Percentiles rank a stretch among this genome's conserved stretches.
These are phyloP conservation scores for Cepphus grylle DNA, from an alignment of 2,113 vertebrate genomes.

Conservation along the genomic window DNA sequence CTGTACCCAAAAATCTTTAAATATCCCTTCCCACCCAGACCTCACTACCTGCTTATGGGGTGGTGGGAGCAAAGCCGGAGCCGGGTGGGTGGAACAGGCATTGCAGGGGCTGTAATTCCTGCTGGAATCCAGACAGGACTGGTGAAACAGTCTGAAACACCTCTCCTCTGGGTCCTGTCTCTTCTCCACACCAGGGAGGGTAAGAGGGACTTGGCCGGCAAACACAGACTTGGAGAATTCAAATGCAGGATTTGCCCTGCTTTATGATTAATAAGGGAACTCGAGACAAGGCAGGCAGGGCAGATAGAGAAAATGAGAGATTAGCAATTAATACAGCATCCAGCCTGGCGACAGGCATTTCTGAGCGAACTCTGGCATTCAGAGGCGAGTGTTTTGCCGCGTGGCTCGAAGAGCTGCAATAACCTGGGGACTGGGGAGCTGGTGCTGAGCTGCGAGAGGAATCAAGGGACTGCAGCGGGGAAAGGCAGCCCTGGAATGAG, in stretches of 20 bases:
- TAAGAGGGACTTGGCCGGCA: background rate
- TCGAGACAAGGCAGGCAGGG: background rate
- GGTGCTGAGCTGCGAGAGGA: background rate
- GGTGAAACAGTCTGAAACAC: background rate
- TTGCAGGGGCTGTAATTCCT: background rate
- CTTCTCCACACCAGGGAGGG: background rate
- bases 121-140: background rate
- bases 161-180: background rate
- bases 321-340: background rate
- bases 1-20: background rate
- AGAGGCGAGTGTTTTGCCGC: background rate
- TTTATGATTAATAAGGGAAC: conserved; percentile 9
- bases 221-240: background rate
- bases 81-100: background rate
- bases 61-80: background rate
- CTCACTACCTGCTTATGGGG: rapidly evolving
- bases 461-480: background rate
- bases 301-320: conserved; percentile 7
- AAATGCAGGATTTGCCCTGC: background rate
- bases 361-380: background rate
- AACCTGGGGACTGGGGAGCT: background rate
- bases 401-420: background rate
- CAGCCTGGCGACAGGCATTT: background rate
- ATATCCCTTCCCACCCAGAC: background rate
- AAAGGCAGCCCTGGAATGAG: background rate